Conservation (phyloP, 2,888 invertebrate genomes). For the Chrysopilus asiliformis region DNA sequence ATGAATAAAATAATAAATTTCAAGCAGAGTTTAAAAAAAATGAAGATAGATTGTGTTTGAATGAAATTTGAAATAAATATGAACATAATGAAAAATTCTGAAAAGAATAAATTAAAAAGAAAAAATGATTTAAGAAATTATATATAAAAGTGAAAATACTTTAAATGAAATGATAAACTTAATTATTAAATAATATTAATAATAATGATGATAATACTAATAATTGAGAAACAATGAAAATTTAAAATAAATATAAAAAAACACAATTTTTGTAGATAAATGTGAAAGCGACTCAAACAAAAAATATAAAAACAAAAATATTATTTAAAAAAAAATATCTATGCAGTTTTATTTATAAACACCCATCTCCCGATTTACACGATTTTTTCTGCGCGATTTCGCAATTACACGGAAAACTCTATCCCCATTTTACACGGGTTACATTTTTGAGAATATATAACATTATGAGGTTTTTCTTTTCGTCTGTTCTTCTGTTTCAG, state of each 20-base stretch:
- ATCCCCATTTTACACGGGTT: too few species aligned
- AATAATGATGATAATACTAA: conserved; percentile 4
- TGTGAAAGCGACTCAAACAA: conserved; percentile 13
- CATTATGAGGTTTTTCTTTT: too few species aligned
- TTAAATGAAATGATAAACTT: conserved; percentile 1
- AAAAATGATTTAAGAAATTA: conserved; percentile 5
- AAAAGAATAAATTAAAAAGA: not conserved
- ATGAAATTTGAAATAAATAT: conserved; percentile 1
- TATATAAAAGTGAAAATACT: conserved; percentile 7
- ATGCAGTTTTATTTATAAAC: too few species aligned
- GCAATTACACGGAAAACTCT: too few species aligned
- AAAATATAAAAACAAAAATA: conserved; percentile 13
- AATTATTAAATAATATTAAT: conserved; percentile 3
- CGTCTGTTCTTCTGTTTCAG: too few species aligned
- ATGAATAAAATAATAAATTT: conserved; percentile 1
- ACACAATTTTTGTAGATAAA: conserved; percentile 16
- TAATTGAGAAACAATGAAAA: conserved; percentile 5
- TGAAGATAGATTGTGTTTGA: conserved; percentile 3
- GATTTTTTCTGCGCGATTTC: too few species aligned
- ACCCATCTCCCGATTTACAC: too few species aligned
- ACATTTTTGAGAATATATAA: too few species aligned
- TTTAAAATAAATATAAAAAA: conserved; percentile 9
- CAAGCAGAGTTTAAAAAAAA: not conserved
- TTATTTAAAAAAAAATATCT: conserved; percentile 3
- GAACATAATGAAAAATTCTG: conserved; percentile 2